Base-by-base conservation (phyloP, 2,888 invertebrate genomes). In the Hyalella azteca region DNA sequence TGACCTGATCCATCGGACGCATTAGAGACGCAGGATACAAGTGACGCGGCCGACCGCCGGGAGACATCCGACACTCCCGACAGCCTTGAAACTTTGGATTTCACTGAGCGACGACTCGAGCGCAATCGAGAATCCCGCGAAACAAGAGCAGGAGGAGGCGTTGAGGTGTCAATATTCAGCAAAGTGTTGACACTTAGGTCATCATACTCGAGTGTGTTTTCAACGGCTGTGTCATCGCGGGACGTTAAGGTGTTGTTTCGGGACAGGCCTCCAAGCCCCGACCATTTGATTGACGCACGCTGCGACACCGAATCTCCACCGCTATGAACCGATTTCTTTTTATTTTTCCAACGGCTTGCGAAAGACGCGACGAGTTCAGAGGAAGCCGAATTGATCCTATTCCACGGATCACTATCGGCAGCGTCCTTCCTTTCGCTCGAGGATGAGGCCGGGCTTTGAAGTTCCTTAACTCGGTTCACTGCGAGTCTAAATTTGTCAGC, bases 181-280 rank as follows among this genome's bases (percentile, higher is more conserved):
- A 80, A 73, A n/a, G 82, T 82, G 26, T 77, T 77, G 66, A 80
- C 76, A 77, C 82, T 82, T n/a, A 81, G 40, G 48, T 81, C 81
- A 40, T 81, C 82, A 41, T 79, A 80, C 60, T 79, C 82, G 41
- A 80, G 39, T 48, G 77, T 77, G 29, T 73, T 80, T 77, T 82
- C 82, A 15, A 50, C 54, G 7, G 59, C 40, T 7, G 77, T 77
- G 36, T 77, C 77, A 1, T 19, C 77, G 45, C 22, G 54, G 22
- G 54, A 54, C 11, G 29, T 54, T 15, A 36, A 32, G 36, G 66
- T 66, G 29, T 29, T 36, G n/a, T 36, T 32, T 3, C 66, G 32
- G 3, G 19, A n/a, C 19, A 66, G n/a, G 66, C 66, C 19, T 19
- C 2, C 36, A 3, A 66, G 3, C 36, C 66, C 36, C 32, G 66